Conservation (phyloP, 1,140 invertebrate genomes). For the Geopemphigus sp. region DNA sequence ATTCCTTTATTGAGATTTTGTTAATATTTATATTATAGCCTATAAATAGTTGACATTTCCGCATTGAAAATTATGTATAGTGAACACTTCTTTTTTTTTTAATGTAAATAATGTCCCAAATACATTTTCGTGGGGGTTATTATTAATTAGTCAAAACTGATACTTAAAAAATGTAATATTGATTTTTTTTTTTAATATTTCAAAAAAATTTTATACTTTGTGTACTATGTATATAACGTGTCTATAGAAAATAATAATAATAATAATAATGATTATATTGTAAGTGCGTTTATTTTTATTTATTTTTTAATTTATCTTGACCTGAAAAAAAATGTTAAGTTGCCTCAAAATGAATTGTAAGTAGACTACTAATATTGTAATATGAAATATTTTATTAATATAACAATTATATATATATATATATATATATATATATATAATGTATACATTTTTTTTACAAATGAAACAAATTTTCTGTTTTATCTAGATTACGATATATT, state of each 20-base stretch:
- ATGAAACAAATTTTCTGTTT: slow-evolving; percentile 38
- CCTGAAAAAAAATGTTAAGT: slow-evolving; percentile 33
- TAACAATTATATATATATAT: neutral
- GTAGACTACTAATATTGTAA: slow-evolving; percentile 43
- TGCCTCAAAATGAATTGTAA: slow-evolving; percentile 48
- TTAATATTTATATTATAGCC: slow-evolving; percentile 48
- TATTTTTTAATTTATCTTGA: slow-evolving; percentile 48
- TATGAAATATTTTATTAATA: slow-evolving; percentile 14
- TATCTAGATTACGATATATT: slow-evolving; percentile 39
- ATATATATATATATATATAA: slow-evolving; percentile 22
- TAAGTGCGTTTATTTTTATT: slow-evolving; percentile 48
- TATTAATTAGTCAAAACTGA: slow-evolving; percentile 49
- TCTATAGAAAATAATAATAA: slow-evolving; percentile 40
- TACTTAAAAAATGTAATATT: slow-evolving; percentile 49
- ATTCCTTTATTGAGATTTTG: slow-evolving; percentile 49
- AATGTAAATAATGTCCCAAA: slow-evolving; percentile 37
- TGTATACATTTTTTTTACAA: slow-evolving; percentile 31
- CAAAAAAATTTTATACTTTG: slow-evolving; percentile 49
- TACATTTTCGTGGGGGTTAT: slow-evolving; percentile 44
- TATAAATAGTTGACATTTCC: slow-evolving; percentile 47
- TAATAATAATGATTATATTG: slow-evolving; percentile 29
- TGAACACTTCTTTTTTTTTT: slow-evolving; percentile 28
- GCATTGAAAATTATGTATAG: slow-evolving; percentile 46
- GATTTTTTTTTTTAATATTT: slow-evolving; percentile 49
- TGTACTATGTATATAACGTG: slow-evolving; percentile 46